Conservation (phyloP, 2,113 vertebrate species). For the Tiliqua scincoides region DNA sequence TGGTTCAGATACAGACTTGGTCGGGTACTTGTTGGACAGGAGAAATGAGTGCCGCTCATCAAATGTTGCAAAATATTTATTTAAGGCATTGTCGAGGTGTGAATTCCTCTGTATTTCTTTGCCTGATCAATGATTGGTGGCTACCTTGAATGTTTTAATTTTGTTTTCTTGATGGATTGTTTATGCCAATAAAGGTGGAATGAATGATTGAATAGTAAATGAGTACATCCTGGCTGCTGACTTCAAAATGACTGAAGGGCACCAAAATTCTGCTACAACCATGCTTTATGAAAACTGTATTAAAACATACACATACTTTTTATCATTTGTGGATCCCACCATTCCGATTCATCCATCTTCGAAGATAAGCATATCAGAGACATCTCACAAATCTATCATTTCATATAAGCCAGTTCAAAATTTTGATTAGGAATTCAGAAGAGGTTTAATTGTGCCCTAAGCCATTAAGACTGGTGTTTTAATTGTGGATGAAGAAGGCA, state of each 20-base stretch:
- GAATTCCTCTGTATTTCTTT: too few species aligned
- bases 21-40: too few species aligned
- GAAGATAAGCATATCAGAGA: not conserved
- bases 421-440: conserved; percentile 21
- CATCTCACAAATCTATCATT: conserved; percentile 15
- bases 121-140: too few species aligned
- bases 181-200: too few species aligned
- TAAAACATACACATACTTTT: not conserved
- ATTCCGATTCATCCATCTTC: conserved; percentile 4
- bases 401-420: not conserved
- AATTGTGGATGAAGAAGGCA: conserved; percentile 11
- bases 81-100: too few species aligned
- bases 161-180: too few species aligned
- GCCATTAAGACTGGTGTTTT: conserved; percentile 17
- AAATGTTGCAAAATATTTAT: too few species aligned
- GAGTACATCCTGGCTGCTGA: not conserved
- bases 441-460: conserved; percentile 9
- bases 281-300: not conserved
- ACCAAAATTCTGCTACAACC: not conserved
- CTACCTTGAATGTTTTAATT: too few species aligned
- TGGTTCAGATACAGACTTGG: too few species aligned
- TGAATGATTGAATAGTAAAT: too few species aligned
- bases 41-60: too few species aligned
- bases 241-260: not conserved
- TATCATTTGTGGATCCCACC: not conserved